Conservation (phyloP, 1,140 invertebrate species). For the Lerema accius region DNA sequence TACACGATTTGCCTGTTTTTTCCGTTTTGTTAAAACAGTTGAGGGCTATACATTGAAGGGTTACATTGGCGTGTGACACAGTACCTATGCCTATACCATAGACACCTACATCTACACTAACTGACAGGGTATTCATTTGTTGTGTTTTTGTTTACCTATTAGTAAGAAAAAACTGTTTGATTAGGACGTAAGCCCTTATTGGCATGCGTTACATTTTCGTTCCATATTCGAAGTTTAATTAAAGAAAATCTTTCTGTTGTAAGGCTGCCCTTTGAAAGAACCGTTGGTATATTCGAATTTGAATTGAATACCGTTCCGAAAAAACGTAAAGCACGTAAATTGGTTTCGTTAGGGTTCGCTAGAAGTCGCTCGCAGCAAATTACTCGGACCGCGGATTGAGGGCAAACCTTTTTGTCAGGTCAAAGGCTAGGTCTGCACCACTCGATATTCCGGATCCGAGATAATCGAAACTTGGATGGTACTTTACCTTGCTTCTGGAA, state of each 20-base stretch:
- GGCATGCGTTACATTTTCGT: neutral
- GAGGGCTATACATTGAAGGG: too few relatives aligned
- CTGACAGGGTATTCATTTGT: too few relatives aligned
- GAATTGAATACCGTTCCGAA: neutral
- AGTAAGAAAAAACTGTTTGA: too few relatives aligned
- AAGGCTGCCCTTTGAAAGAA: neutral
- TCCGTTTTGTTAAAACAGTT: too few relatives aligned
- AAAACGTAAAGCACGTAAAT: slow-evolving; percentile 20
- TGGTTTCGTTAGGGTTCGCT: slow-evolving; percentile 31
- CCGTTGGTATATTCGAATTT: neutral
- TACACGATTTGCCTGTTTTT: too few relatives aligned
- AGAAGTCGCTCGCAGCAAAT: slow-evolving; percentile 44
- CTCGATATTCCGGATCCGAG: slow-evolving; percentile 45
- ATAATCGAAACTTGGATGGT: slow-evolving; percentile 22
- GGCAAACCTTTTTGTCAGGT: slow-evolving; percentile 59
- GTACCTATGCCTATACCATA: too few relatives aligned
- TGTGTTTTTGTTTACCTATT: too few relatives aligned
- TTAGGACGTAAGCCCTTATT: too few relatives aligned
- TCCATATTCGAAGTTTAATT: neutral
- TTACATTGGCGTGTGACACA: too few relatives aligned
- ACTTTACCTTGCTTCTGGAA: neutral
- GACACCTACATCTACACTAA: too few relatives aligned
- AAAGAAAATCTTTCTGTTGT: neutral
- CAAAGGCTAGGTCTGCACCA: slow-evolving; percentile 55
- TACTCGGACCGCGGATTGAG: slow-evolving; percentile 39